phyloP scores from a whole-genome alignment of 2,888 invertebrate genomes.

The Parnassius apollo region DNA sequence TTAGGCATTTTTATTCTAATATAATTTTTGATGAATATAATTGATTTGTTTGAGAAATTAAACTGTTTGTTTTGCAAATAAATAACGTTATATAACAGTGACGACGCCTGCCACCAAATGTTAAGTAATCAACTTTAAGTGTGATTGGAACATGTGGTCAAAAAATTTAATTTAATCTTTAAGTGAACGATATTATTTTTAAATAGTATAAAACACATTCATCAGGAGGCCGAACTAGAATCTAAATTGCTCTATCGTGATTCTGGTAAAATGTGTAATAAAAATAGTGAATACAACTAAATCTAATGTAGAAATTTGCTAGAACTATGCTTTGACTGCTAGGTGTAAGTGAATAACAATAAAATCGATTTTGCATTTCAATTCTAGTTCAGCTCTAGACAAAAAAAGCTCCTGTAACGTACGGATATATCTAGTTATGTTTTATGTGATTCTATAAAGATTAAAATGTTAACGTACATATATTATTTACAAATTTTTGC shows the following conservation, averaged over 20 bases:
- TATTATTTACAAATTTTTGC: constrained; percentile 28
- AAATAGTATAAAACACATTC: not conserved
- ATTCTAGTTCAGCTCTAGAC: constrained; percentile 32
- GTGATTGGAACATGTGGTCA: no score
- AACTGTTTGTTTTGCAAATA: no score
- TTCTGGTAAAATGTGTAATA: not conserved
- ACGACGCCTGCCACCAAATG: no score
- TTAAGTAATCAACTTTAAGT: no score
- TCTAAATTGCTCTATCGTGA: constrained; percentile 10
- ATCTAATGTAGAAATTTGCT: constrained; percentile 11
- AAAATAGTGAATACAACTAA: not conserved
- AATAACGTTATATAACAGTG: no score
- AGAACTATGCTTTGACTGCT: constrained; percentile 10
- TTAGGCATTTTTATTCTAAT: no score
- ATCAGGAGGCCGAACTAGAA: constrained; percentile 16
- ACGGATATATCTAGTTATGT: not conserved
- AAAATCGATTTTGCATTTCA: constrained; percentile 29
- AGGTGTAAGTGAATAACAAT: not conserved
- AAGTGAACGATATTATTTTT: no score
- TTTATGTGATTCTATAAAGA: not conserved
- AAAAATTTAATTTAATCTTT: no score
- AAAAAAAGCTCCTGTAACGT: constrained; percentile 53
- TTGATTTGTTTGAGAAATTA: no score
- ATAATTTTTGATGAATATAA: no score
- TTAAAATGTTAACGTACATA: constrained; percentile 4